Conservation (phyloP, 2,113 vertebrate genomes). For the Alouatta palliata region DNA sequence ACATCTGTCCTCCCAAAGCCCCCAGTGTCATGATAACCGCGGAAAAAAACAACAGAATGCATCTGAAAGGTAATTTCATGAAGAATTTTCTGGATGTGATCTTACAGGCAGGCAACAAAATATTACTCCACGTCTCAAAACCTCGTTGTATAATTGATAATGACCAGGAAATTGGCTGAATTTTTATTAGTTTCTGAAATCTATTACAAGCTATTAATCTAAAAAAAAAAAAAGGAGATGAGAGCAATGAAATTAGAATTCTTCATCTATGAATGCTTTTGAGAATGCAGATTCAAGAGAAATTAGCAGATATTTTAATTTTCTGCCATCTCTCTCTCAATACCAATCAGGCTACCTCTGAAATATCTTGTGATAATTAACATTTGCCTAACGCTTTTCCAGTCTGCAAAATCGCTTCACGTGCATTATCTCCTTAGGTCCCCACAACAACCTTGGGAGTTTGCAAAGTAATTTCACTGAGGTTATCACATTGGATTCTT, state of each 20-base stretch:
- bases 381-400: background rate
- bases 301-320: conserved; percentile 62
- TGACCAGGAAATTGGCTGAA: conserved; percentile 50
- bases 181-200: conserved; percentile 54
- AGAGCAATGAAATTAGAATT: conserved; percentile 36
- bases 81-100: conserved; percentile 13
- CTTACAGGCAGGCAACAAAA: background rate
- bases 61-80: background rate
- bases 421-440: background rate
- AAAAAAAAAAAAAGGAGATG: background rate
- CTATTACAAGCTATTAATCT: conserved; percentile 59
- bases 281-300: conserved; percentile 48
- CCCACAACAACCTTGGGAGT: conserved; percentile 57
- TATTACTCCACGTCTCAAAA: conserved; percentile 20
- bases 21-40: background rate
- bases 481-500: conserved; percentile 30
- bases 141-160: conserved; percentile 15
- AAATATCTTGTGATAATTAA: conserved; percentile 37
- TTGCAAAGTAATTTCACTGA: conserved; percentile 57
- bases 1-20: background rate
- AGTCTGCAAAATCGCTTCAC: background rate
- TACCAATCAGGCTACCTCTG: conserved; percentile 22
- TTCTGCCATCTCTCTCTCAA: background rate
- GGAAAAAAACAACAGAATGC: background rate
- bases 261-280: conserved; percentile 55